These are phyloP conservation scores for Muscicapa comitata DNA, from an alignment of 2,797 vertebrate species.

Conservation along the genomic window DNA sequence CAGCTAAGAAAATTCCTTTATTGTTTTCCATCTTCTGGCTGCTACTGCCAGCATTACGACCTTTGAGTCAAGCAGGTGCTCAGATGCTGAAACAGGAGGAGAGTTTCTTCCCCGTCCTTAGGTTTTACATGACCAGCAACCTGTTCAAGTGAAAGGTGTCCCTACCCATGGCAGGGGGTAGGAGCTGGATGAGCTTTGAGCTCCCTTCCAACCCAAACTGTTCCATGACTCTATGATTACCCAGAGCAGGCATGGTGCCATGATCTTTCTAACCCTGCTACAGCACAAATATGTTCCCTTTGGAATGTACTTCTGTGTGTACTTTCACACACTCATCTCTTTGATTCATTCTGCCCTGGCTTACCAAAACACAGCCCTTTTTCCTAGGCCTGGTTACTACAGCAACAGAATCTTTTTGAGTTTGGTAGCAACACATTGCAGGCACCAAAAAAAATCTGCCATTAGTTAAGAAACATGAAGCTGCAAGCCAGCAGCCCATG, in stretches of 20 bases:
- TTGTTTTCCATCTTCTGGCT: background rate
- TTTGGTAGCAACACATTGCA: background rate
- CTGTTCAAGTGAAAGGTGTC: background rate
- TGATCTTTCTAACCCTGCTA: background rate
- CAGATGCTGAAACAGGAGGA: background rate
- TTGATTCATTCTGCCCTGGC: background rate
- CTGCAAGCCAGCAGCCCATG: background rate
- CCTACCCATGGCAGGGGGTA: background rate
- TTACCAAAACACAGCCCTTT: background rate
- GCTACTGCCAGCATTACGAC: background rate
- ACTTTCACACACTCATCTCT: background rate
- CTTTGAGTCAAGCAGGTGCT: background rate
- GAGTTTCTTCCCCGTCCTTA: background rate
- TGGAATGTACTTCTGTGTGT: background rate
- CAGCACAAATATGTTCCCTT: background rate
- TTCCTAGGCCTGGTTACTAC: conserved; percentile 22
- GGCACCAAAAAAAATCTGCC: background rate
- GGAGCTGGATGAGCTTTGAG: background rate
- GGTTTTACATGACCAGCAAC: background rate
- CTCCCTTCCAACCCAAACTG: background rate
- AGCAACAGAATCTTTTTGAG: conserved; percentile 21
- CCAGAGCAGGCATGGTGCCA: background rate
- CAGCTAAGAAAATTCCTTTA: background rate
- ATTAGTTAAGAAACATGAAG: background rate
- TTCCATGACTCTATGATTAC: background rate